phyloP scores from a whole-genome alignment of 2,888 invertebrate species.

The Harpalus rubripes region DNA sequence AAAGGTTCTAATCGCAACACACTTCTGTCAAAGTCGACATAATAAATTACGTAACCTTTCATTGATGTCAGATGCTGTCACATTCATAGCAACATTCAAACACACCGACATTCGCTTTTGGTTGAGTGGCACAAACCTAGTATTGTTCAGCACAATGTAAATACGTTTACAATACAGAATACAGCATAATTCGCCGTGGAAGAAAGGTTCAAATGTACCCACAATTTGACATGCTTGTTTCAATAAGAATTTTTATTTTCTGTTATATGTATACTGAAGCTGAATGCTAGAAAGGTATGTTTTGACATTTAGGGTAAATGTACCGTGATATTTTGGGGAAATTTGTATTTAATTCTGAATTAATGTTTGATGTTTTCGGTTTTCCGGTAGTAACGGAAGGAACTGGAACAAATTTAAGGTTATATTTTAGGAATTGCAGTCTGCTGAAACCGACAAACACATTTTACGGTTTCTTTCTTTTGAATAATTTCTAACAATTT shows the following conservation, averaged over 20 bases:
- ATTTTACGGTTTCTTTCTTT: constrained; percentile 32
- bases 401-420: constrained; percentile 42
- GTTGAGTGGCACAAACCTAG: constrained; percentile 37
- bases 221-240: constrained; percentile 41
- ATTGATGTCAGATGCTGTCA: constrained; percentile 24
- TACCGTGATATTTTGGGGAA: constrained; percentile 26
- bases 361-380: constrained; percentile 23
- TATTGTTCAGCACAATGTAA: constrained; percentile 46
- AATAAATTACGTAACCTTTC: constrained; percentile 40
- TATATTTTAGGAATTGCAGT: constrained; percentile 51
- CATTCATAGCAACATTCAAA: background rate
- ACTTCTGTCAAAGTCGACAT: constrained; percentile 35
- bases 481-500: background rate
- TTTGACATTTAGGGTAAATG: constrained; percentile 24
- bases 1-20: constrained; percentile 14
- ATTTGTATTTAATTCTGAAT: constrained; percentile 31
- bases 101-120: constrained; percentile 12
- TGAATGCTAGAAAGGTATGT: constrained; percentile 11
- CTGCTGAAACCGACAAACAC: constrained; percentile 39
- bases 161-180: constrained; percentile 45
- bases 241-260: constrained; percentile 42
- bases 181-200: constrained; percentile 30
- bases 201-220: constrained; percentile 36
- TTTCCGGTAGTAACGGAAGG: constrained; percentile 33
- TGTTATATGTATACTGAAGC: background rate